Conservation (phyloP, 1,140 invertebrate genomes). For the Belonocnema kinseyi region DNA sequence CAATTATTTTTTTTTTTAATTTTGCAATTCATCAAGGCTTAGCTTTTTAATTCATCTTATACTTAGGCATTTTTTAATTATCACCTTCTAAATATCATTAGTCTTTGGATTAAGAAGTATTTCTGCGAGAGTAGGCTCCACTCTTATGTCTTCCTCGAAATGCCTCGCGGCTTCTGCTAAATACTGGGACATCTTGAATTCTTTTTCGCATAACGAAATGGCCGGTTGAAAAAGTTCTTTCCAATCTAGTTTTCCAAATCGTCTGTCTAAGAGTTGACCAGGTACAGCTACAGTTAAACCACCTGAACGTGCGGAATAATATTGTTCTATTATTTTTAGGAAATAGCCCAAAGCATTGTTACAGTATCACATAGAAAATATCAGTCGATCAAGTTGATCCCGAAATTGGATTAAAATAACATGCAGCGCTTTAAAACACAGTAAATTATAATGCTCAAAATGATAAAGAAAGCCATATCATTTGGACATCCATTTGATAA, state of each 20-base stretch:
- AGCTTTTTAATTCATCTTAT: too few species aligned
- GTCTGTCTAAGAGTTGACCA: slow-evolving; percentile 89
- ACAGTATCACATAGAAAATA: too few species aligned
- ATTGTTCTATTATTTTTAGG: background rate
- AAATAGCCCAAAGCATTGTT: too few species aligned
- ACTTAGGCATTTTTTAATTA: background rate
- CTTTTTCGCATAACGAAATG: slow-evolving; percentile 84
- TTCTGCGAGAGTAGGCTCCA: slow-evolving; percentile 81
- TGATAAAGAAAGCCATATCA: too few species aligned
- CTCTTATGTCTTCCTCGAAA: slow-evolving; percentile 77
- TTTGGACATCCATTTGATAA: too few species aligned
- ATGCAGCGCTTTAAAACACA: too few species aligned
- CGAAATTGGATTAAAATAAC: too few species aligned
- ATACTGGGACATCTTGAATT: slow-evolving; percentile 83
- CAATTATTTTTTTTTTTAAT: too few species aligned
- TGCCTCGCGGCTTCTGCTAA: slow-evolving; percentile 78
- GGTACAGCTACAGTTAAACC: slow-evolving; percentile 91
- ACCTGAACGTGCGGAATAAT: slow-evolving; percentile 67
- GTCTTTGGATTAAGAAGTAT: slow-evolving; percentile 82
- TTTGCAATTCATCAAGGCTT: too few species aligned
- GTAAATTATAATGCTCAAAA: too few species aligned
- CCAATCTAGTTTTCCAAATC: slow-evolving; percentile 89
- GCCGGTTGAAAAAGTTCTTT: slow-evolving; percentile 85
- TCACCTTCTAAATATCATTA: slow-evolving; percentile 77
- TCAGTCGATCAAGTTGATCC: too few species aligned